Base-by-base conservation (phyloP, 1,140 invertebrate species). In the Mycetomoellerius zeteki region DNA sequence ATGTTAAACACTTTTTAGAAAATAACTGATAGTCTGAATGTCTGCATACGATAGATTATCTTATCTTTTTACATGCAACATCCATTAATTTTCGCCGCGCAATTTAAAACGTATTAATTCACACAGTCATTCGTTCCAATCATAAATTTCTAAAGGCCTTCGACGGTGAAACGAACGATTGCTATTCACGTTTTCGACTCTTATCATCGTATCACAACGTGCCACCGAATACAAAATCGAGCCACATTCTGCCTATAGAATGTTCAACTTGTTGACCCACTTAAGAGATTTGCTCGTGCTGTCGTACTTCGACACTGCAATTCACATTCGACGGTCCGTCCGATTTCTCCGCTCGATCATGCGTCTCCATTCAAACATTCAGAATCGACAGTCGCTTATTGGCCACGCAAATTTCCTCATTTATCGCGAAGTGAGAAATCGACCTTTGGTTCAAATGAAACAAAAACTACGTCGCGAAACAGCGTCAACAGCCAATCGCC, bases 201-300 rank as follows among this genome's bases (percentile, higher is more conserved):
- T 84, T 84, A 75, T 33, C 69, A 75, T 50, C 54, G 7, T 72
- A 82, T 82, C 80, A 47, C 33, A 75, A 67, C n/a, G 62, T 54
- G 33, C 37, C 16, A 4, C 24, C 33, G 56, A 84, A 82, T 82
- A 82, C 67, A 60, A 82, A 82, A 82, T 24, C 33, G 54, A 52
- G 54, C 21, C 27, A 33, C 27, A 73, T 50, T 50, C 37, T 37
- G 16, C 8, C 64, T 21, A 24, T 24, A 14, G 69, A 85, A 60
- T 67, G 64, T 69, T 86, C 58, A 80, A 62, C 58, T 86, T 80
- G 73, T 88, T 88, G 81, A 86, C 87, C 88, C 69, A 86, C 52
- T 88, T 86, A 33, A 76, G 60, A 69, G 72, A 69, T 81, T 37
- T 33, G 8, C 33, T 33, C 24, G 24, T 27, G 30, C 16, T 19